Base-by-base conservation (phyloP, 2,113 vertebrate genomes). In the Herpetotheres cachinnans region DNA sequence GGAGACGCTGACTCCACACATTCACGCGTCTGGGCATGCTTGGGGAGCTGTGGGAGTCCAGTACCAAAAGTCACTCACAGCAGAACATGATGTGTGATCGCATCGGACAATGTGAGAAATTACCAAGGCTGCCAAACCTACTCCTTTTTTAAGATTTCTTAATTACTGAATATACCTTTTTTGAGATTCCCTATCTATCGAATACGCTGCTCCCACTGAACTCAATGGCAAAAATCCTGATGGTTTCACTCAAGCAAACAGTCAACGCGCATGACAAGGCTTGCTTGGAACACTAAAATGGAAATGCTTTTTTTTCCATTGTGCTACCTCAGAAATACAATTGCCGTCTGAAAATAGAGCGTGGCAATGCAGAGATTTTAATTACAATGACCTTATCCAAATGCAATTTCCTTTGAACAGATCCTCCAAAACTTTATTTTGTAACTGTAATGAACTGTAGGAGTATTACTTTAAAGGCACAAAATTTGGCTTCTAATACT, bases 41-140 rank as follows among this genome's bases (percentile, higher is more conserved):
- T 7, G 3, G 7, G 54, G 30, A 67, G 67, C 67, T 20, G 1
- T 13, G 32, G 58, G 30, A 63, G 26, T 10, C 36, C 42, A 5
- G 27, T 11, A 19, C n/a, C 19, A 29, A 16, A 24, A 22, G 36
- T 24, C 34, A 16, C 38, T 21, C 16, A 2, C 2, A 19, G 61
- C 46, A 40, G 46, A 34, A 30, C 0, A 1, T 11, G 38, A 2
- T 16, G 47, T 18, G 38, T 18, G 25, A 11, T 10, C 20, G 61
- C 34, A 7, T 11, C 11, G 0, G 25, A 1, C 7, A 56, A 18
- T 1, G 7, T 21, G 4, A 38, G 50, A 9, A 15, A 21, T 34
- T 12, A 9, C 11, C 24, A 4, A n/a, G 36, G 63, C 58, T 36
- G 42, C 50, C 56, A 46, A 26, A 8, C 24, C 22, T 10, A 2